phyloP scores from a whole-genome alignment of 2,113 vertebrate genomes.

The Pedetes capensis region DNA sequence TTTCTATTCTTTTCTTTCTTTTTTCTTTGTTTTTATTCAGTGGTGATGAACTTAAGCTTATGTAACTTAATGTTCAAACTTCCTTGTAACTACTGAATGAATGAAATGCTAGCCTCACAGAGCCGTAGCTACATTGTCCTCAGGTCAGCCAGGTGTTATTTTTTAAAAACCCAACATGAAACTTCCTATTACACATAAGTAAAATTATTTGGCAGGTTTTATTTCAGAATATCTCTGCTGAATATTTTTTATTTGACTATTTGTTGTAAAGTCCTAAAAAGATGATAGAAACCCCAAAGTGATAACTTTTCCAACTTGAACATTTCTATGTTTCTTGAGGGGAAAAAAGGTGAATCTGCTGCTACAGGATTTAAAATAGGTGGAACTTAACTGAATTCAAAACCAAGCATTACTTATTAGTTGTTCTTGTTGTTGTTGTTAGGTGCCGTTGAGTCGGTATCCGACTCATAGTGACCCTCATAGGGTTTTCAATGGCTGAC shows the following conservation, averaged over 20 bases:
- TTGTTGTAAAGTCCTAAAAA: not conserved
- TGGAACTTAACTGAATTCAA: not conserved
- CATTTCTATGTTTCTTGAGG: not conserved
- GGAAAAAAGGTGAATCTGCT: not conserved
- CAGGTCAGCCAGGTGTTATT: not conserved
- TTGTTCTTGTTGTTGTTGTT: too few species aligned
- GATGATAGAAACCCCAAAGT: not conserved
- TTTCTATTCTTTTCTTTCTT: not conserved
- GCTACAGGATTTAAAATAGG: not conserved
- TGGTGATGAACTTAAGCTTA: not conserved
- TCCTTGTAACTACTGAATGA: not conserved
- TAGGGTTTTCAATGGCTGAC: too few species aligned
- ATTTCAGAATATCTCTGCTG: not conserved
- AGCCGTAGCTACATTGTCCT: not conserved
- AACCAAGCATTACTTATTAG: not conserved
- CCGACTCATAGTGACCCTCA: too few species aligned
- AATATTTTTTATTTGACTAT: not conserved
- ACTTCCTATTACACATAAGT: not conserved
- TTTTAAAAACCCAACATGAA: not conserved
- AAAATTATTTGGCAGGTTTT: slow-evolving; percentile 6
- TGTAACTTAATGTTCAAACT: not conserved
- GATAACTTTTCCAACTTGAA: not conserved
- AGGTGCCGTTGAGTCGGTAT: too few species aligned
- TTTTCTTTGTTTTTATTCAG: not conserved
- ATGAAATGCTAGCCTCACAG: not conserved